Evolutionary conservation across 2,888 invertebrate species (phyloP), one percentile per base, ranked within the genome.

Genomic region (Chironomus riparius): DNA sequence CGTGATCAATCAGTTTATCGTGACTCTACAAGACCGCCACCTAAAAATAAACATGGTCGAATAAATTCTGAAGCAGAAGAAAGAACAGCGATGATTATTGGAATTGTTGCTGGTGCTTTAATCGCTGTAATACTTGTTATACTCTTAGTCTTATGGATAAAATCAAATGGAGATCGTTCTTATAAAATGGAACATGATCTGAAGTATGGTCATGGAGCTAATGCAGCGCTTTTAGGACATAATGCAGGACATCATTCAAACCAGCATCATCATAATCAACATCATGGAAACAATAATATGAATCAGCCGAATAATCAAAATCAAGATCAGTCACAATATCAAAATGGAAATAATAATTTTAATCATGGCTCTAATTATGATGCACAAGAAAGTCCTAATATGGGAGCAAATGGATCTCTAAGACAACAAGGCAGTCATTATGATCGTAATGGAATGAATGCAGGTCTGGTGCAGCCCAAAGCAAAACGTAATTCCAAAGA

Each of bases 131-230:
- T 97, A 75, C 87, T 97, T 78, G 90, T 97, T 78, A 92, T 97
- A 76, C 88, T 98, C 77, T 88, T 96, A 77, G 93, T 97, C 80
- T 88, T 97, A 80, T 94, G 95, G 85, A 92, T 95, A 83, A 89
- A 92, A 81, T 91, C 91, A 80, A 89, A 94, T 78, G 90, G 93
- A 73, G 95, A 95, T 82, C 91, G 92, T n/a, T 92, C 92, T 76
- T 97, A 96, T 83, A 97, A 97, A 84, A 92, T 96, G 77, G 96
- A 97, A 81, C 94, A 95, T 80, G 91, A 91, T 81, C 90, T 91
- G 81, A 90, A 89, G 81, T 91, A 90, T 83, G 89, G 90, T 80
- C 91, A 92, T 81, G 91, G 92, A 73, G 93, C 93, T 62, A 91
- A 91, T 81, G 92, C 93, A 0, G 93, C 93, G 4, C 85, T 93